Percentiles rank a stretch among this genome's conserved stretches.
Evolutionary conservation across 2,113 vertebrate species (phyloP).

Genomic region (Scophthalmus maximus): DNA sequence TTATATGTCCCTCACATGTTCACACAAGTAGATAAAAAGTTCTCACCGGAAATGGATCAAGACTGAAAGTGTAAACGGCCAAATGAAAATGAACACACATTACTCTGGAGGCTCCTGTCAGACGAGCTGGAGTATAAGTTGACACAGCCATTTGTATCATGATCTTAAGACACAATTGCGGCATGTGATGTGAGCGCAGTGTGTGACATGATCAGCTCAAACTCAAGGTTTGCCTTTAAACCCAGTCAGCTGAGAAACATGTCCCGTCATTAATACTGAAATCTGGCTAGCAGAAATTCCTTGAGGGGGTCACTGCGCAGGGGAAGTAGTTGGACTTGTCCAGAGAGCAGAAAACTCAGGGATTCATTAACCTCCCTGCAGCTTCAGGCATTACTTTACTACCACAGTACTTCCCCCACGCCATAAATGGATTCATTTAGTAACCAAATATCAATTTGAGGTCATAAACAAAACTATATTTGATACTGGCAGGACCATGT

Average conservation of each 20-base stretch:
- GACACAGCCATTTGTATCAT: neutral
- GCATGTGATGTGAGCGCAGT: neutral
- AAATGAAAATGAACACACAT: conserved; percentile 16
- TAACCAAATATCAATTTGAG: neutral
- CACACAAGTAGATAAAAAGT: conserved; percentile 7
- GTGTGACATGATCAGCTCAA: conserved; percentile 20
- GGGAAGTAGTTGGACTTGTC: conserved; percentile 2
- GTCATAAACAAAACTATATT: neutral
- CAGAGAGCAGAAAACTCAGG: conserved; percentile 16
- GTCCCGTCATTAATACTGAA: conserved; percentile 7
- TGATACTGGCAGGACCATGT: neutral
- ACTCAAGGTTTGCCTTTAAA: conserved; percentile 15
- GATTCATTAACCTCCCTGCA: conserved; percentile 43
- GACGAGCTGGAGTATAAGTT: neutral
- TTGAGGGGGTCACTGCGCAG: conserved; percentile 28
- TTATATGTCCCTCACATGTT: conserved; percentile 1
- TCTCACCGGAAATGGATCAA: conserved; percentile 10
- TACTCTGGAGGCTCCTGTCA: conserved; percentile 1
- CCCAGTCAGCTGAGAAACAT: conserved; percentile 37
- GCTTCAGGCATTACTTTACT: conserved; percentile 9
- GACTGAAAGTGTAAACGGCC: conserved; percentile 4
- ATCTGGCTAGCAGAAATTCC: conserved; percentile 32
- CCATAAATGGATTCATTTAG: neutral
- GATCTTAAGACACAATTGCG: neutral
- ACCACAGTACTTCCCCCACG: neutral